Evolutionary conservation across 2,888 invertebrate genomes (phyloP).

Genomic region (Molanna angustata): DNA sequence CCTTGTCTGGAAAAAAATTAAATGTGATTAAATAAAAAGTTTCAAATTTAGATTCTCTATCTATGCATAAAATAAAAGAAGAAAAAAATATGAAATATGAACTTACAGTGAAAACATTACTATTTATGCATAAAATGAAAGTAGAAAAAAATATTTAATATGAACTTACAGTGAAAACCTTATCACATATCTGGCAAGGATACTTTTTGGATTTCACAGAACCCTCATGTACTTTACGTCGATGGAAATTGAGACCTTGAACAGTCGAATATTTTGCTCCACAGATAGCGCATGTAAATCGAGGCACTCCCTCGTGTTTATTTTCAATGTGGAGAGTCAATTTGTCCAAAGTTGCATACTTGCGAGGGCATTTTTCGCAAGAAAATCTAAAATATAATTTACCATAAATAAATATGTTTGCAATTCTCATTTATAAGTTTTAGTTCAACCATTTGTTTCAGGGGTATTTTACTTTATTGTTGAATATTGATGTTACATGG

Average conservation of each 20-base stretch:
- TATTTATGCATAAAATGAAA: neutral
- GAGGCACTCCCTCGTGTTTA: conserved; percentile 10
- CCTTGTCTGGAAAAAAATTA: too few relatives aligned
- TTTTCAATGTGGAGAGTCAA: conserved; percentile 16
- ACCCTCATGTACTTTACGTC: conserved; percentile 21
- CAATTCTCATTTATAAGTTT: too few relatives aligned
- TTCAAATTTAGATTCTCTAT: too few relatives aligned
- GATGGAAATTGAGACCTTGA: conserved; percentile 25
- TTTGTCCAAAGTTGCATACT: conserved; percentile 12
- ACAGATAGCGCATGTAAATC: conserved; percentile 18
- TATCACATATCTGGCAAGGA: conserved; percentile 17
- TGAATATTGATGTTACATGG: too few relatives aligned
- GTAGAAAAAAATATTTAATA: neutral
- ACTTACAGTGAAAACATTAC: neutral
- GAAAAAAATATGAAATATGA: too few relatives aligned
- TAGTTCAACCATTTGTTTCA: too few relatives aligned
- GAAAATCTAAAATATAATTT: conserved; percentile 13
- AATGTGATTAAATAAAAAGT: too few relatives aligned
- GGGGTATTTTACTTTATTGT: too few relatives aligned
- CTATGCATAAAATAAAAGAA: too few relatives aligned
- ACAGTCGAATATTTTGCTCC: conserved; percentile 16
- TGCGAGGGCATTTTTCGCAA: conserved; percentile 18
- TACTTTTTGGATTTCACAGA: conserved; percentile 16
- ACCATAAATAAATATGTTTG: neutral
- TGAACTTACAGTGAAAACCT: conserved; percentile 20